These are phyloP conservation scores for Strix uralensis DNA, from an alignment of 2,113 vertebrate genomes.

Conservation along the genomic window DNA sequence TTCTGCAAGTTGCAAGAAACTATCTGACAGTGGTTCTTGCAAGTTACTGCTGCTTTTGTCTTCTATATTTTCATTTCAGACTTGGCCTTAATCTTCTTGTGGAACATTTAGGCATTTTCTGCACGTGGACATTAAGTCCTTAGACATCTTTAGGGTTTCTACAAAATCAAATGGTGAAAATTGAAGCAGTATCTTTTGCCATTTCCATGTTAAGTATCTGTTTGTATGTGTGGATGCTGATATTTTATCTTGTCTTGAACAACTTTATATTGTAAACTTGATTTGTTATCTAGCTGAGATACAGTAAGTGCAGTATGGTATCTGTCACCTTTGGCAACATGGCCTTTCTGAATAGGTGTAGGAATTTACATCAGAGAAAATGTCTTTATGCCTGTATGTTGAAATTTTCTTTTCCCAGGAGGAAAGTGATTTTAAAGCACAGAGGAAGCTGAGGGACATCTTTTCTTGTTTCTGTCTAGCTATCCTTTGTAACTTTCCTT, in stretches of 20 bases:
- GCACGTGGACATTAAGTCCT: neutral
- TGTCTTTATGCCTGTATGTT: neutral
- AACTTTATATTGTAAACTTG: neutral
- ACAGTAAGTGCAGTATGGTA: neutral
- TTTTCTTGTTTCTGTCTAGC: neutral
- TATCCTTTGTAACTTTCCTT: neutral
- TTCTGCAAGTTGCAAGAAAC: neutral
- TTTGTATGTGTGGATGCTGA: conserved; percentile 15
- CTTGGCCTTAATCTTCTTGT: neutral
- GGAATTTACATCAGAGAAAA: conserved; percentile 7
- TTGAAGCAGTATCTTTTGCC: conserved; percentile 8
- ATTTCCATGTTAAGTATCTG: conserved; percentile 43
- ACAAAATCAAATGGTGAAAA: conserved; percentile 23
- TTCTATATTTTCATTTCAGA: neutral
- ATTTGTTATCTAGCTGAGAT: conserved; percentile 12
- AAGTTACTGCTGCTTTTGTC: conserved; percentile 13
- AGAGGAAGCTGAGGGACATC: neutral
- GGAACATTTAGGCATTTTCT: conserved; percentile 25
- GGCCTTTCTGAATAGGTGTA: neutral
- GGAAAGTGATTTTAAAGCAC: neutral
- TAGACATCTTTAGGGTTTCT: conserved; percentile 35
- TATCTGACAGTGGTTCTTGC: neutral
- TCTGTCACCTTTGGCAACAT: conserved; percentile 25
- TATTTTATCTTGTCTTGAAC: conserved; percentile 44
- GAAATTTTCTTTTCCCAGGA: neutral